Percentiles rank a stretch among this genome's conserved stretches.
These are phyloP conservation scores for Phrynocephalus vlangalii DNA, from an alignment of 2,797 vertebrate genomes.

Conservation along the genomic window DNA sequence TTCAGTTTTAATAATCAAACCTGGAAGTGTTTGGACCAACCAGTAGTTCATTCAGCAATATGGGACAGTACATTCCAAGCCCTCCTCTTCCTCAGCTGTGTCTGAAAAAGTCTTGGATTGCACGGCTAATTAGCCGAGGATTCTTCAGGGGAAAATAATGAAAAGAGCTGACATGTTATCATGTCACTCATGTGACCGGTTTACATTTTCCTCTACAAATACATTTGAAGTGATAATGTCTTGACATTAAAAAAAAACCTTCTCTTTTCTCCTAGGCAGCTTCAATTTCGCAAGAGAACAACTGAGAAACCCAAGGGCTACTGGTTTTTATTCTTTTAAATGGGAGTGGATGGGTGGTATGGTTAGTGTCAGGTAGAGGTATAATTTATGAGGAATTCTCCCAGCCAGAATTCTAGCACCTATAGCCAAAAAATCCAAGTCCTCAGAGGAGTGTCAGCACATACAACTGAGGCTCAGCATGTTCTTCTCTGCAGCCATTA, in stretches of 20 bases:
- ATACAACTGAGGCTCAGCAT: too few relatives aligned
- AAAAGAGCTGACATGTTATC: neutral
- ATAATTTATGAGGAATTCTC: too few relatives aligned
- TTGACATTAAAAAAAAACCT: conserved; percentile 3
- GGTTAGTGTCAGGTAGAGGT: conserved; percentile 17
- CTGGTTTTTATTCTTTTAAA: conserved; percentile 48
- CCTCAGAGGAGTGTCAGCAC: too few relatives aligned
- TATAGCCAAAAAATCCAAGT: too few relatives aligned
- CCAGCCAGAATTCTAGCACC: too few relatives aligned
- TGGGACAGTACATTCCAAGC: neutral
- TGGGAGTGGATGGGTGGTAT: conserved; percentile 49
- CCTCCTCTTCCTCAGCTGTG: too few relatives aligned
- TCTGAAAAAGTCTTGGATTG: neutral
- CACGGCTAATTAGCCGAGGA: neutral
- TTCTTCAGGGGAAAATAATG: neutral
- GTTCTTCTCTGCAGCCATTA: too few relatives aligned
- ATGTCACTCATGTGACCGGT: neutral
- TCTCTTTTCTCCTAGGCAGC: conserved; percentile 68
- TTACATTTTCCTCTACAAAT: neutral
- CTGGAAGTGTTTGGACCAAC: neutral
- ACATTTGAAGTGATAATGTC: neutral
- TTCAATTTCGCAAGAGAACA: conserved; percentile 78
- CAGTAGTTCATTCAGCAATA: neutral
- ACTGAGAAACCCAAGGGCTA: conserved; percentile 62
- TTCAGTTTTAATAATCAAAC: too few relatives aligned